phyloP scores from a whole-genome alignment of 2,797 vertebrate genomes.

The Anguilla megastoma region DNA sequence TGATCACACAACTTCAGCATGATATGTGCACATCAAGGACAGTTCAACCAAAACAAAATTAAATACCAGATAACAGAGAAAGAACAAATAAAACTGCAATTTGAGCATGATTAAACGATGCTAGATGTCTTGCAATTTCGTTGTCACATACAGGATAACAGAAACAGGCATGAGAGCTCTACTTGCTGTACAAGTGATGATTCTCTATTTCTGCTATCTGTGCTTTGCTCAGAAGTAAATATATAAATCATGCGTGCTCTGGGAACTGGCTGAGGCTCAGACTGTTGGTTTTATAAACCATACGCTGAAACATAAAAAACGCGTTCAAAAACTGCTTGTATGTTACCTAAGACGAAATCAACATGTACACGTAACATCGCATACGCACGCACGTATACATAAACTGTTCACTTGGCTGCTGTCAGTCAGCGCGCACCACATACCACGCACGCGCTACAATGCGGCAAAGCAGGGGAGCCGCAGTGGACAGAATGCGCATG shows the following conservation, averaged over 20 bases:
- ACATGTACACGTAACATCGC: constrained; percentile 12
- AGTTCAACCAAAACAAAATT: neutral
- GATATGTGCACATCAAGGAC: neutral
- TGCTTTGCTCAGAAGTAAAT: neutral
- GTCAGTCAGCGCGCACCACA: neutral
- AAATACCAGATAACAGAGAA: neutral
- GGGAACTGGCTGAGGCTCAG: too few relatives aligned
- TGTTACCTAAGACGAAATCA: neutral
- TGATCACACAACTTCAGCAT: neutral
- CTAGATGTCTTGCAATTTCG: neutral
- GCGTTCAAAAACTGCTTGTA: neutral
- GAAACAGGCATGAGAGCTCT: neutral
- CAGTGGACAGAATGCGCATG: constrained; percentile 51
- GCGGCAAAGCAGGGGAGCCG: constrained; percentile 63
- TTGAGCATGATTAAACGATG: neutral
- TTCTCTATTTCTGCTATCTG: neutral
- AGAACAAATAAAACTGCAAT: neutral
- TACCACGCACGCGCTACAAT: constrained; percentile 67
- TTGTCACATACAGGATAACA: neutral
- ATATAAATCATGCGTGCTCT: neutral
- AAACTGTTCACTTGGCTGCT: neutral
- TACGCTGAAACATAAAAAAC: neutral
- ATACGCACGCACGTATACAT: constrained; percentile 1
- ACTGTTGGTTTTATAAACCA: constrained; percentile 19
- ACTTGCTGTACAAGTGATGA: neutral